A percentile compares a stretch with the other conserved stretches of the same genome.
phyloP scores from a whole-genome alignment of 2,888 invertebrate genomes.

The Macroteleia sp. region DNA sequence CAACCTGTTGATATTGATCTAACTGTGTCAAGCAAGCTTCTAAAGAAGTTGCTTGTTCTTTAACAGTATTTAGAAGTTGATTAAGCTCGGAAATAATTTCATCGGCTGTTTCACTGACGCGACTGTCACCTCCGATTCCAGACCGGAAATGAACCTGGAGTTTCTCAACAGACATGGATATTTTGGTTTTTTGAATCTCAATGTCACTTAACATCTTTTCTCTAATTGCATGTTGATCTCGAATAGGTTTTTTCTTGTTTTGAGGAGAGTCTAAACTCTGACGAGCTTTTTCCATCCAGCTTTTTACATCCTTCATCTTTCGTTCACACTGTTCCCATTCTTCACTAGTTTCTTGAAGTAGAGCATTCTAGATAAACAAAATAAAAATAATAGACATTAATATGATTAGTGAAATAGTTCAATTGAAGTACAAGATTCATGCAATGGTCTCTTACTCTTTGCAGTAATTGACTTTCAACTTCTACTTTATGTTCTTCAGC shows the following conservation, averaged over 20 bases:
- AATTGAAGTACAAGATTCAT: too few species aligned
- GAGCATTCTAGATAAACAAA: conserved; percentile 88
- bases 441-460: too few species aligned
- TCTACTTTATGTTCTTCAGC: conserved; percentile 94
- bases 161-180: conserved; percentile 94
- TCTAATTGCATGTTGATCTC: conserved; percentile 93
- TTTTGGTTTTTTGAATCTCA: conserved; percentile 94
- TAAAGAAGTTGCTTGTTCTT: conserved; percentile 88
- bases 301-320: conserved; percentile 94
- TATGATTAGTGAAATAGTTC: too few species aligned
- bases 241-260: conserved; percentile 93
- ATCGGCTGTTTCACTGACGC: conserved; percentile 89
- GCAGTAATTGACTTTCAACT: conserved; percentile 92
- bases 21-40: conserved; percentile 92
- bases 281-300: conserved; percentile 95
- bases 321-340: conserved; percentile 98
- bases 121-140: conserved; percentile 91
- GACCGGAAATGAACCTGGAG: conserved; percentile 95
- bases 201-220: conserved; percentile 95
- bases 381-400: background rate
- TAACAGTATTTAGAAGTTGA: conserved; percentile 86
- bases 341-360: conserved; percentile 95
- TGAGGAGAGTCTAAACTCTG: conserved; percentile 91
- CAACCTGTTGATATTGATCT: conserved; percentile 91
- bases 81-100: conserved; percentile 89